Conservation (phyloP, 2,797 vertebrate species). For the Phoxinus dragarum region DNA sequence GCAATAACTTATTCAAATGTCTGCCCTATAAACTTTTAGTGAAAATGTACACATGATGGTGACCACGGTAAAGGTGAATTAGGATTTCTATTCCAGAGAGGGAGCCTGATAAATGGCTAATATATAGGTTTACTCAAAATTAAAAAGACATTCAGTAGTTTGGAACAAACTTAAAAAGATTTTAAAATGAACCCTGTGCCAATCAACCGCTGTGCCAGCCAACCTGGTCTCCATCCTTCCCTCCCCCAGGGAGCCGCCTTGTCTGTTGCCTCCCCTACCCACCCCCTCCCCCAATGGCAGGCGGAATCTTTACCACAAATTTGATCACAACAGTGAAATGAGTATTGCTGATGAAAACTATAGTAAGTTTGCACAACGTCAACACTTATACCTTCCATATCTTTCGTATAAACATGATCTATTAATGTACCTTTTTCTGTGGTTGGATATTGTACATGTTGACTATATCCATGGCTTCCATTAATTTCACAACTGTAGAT, state of each 20-base stretch:
- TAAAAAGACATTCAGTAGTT: too few species aligned
- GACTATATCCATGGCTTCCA: not conserved
- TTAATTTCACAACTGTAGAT: not conserved
- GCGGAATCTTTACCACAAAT: not conserved
- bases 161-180: too few species aligned
- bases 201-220: not conserved
- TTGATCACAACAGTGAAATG: not conserved
- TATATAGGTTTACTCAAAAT: too few species aligned
- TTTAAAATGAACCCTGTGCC: not conserved
- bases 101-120: too few species aligned
- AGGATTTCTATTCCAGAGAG: too few species aligned
- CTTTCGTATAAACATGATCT: not conserved
- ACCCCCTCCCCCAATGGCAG: too few species aligned
- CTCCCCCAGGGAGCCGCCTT: too few species aligned
- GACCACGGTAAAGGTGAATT: too few species aligned
- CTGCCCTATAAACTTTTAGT: too few species aligned
- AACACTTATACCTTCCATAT: not conserved
- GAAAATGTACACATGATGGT: too few species aligned
- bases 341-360: constrained; percentile 5
- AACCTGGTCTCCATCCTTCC: not conserved
- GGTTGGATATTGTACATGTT: not conserved
- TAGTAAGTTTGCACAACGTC: not conserved
- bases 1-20: too few species aligned
- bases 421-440: constrained; percentile 8
- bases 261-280: too few species aligned